These are phyloP conservation scores for Drosophila subobscura DNA, from an alignment of 1,140 invertebrate species.

Conservation along the genomic window DNA sequence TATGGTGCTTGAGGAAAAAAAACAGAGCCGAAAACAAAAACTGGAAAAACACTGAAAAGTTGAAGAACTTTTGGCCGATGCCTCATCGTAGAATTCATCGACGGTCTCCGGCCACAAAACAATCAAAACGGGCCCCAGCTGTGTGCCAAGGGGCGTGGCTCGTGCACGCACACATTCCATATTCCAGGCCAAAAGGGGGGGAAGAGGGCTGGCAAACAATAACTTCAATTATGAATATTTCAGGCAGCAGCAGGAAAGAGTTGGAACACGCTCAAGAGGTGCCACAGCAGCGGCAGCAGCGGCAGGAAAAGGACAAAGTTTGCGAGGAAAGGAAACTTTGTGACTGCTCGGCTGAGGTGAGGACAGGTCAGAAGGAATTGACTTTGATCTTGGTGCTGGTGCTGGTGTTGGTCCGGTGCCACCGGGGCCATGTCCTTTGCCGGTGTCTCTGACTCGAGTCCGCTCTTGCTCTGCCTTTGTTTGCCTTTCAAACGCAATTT, in stretches of 20 bases:
- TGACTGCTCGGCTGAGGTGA: constrained; percentile 54
- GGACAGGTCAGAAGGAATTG: constrained; percentile 70
- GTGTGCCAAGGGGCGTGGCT: constrained; percentile 32
- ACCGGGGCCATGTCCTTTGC: constrained; percentile 15
- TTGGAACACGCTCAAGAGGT: constrained; percentile 38
- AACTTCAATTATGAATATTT: constrained; percentile 81
- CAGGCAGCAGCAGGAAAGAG: constrained; percentile 48
- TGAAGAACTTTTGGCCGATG: constrained; percentile 40
- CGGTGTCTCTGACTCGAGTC: not conserved
- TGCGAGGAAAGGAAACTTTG: constrained; percentile 47
- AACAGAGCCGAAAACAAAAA: constrained; percentile 9
- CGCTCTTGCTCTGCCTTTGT: constrained; percentile 42
- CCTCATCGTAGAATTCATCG: constrained; percentile 34
- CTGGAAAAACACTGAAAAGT: constrained; percentile 37
- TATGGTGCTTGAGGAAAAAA: constrained; percentile 14
- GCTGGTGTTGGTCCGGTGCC: too few relatives aligned
- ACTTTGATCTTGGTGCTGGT: constrained; percentile 71
- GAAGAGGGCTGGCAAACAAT: constrained; percentile 54
- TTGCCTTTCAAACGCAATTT: constrained; percentile 71
- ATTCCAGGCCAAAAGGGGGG: not conserved
- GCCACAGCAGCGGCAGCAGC: too few relatives aligned
- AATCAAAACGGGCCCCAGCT: constrained; percentile 60
- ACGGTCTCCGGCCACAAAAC: constrained; percentile 60
- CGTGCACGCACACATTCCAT: constrained; percentile 10
- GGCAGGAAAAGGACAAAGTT: constrained; percentile 70